These are phyloP conservation scores for Scytalopus superciliaris DNA, from an alignment of 2,113 vertebrate genomes.

Conservation along the genomic window DNA sequence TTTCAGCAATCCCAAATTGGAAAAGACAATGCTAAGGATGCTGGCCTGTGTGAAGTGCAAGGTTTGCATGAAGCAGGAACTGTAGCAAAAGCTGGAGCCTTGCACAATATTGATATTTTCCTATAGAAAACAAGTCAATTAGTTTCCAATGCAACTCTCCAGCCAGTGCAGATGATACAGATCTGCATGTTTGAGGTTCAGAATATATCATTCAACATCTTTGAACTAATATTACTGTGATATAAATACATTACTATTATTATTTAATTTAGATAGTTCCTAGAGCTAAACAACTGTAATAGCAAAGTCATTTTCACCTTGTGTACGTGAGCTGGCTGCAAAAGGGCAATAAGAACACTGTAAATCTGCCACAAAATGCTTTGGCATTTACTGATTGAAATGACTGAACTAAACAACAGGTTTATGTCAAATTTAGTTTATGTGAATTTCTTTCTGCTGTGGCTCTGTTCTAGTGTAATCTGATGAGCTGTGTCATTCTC, in stretches of 20 bases:
- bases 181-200: background rate
- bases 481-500: background rate
- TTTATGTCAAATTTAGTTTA: background rate
- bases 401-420: background rate
- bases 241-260: background rate
- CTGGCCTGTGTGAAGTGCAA: background rate
- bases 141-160: background rate
- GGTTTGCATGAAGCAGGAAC: background rate
- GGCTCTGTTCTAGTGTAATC: too few relatives aligned
- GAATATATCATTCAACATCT: background rate
- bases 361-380: background rate
- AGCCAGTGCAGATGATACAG: background rate
- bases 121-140: background rate
- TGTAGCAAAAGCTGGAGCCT: background rate
- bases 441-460: background rate
- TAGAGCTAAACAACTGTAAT: background rate
- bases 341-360: background rate
- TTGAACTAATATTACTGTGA: background rate
- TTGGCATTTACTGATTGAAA: background rate
- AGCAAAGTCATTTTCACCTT: too few relatives aligned
- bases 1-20: constrained; percentile 11
- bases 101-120: background rate
- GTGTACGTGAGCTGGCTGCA: background rate
- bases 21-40: background rate
- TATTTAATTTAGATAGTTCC: background rate